Base-by-base conservation (phyloP, 2,797 vertebrate species). In the Macroramphosus scolopax region DNA sequence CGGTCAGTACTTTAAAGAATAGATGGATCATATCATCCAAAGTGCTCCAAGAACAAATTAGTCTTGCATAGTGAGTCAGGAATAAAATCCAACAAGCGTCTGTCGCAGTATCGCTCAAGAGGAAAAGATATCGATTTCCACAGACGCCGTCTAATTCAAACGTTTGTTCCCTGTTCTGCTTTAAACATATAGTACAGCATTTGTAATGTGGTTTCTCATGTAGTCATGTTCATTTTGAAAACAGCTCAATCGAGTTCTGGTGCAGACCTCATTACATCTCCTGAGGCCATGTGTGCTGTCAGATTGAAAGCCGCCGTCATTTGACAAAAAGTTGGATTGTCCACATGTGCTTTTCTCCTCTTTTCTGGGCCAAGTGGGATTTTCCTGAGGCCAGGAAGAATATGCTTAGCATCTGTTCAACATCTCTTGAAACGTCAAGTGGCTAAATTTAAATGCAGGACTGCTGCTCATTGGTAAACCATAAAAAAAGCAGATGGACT, bases 1-100 rank as follows among this genome's bases (percentile, higher is more conserved):
- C 6, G 20, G 20, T 22, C 30, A 34, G 38, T 49, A 26, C 28
- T 22, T 38, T 33, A 32, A 30, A 34, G 42, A 53, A 42, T 56
- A 32, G 44, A 70, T 34, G 26, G 20, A 50, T 66, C 3, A 22
- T 51, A 64, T 59, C 63, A 30, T 35, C 20, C 17, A 53, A 13
- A n/a, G 35, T 53, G 24, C 34, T 52, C 37, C 32, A 11, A 22
- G 52, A 63, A 41, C 33, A 44, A 39, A 50, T 78, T 34, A 36
- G 34, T 16, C 17, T 7, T 39, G 10, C 17, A 26, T 44, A 30
- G 49, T 53, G 50, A 49, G 17, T 37, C 32, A 18, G 17, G 24
- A 46, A 40, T 26, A 15, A 33, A 37, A 29, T 47, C 49, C 15
- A 18, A 36, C 36, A 36, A 45, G 11, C 34, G 18, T 13, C 26